Evolutionary conservation across 2,888 invertebrate species (phyloP).

Genomic region (Galerucella pusilla): DNA sequence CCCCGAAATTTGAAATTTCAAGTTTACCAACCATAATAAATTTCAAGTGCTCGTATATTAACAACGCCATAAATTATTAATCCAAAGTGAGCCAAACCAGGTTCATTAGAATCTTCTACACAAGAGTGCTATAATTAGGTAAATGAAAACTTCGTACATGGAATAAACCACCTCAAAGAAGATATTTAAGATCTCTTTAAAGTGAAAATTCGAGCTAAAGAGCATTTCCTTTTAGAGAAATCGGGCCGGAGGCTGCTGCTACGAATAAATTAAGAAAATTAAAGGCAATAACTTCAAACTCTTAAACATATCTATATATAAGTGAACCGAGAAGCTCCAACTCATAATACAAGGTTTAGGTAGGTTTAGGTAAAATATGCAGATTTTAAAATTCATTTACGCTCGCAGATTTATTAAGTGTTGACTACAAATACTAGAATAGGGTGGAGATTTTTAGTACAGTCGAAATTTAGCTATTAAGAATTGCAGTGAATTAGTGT

Average conservation of each 20-base stretch:
- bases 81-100: conserved; percentile 3
- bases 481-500: too few relatives aligned
- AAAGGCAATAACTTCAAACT: conserved; percentile 27
- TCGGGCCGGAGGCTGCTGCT: conserved; percentile 8
- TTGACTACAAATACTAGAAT: too few relatives aligned
- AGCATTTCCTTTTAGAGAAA: conserved; percentile 22
- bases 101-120: conserved; percentile 17
- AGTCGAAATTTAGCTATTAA: too few relatives aligned
- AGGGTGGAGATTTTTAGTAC: too few relatives aligned
- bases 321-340: not conserved
- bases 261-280: conserved; percentile 32
- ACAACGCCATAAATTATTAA: conserved; percentile 11
- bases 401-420: too few relatives aligned
- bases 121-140: conserved; percentile 28
- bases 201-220: conserved; percentile 23
- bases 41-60: not conserved
- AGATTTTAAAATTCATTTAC: not conserved
- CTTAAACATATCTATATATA: not conserved
- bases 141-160: conserved; percentile 25
- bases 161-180: conserved; percentile 27
- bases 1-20: not conserved
- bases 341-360: not conserved
- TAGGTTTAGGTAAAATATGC: not conserved
- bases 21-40: not conserved
- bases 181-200: conserved; percentile 35